These are phyloP conservation scores for Steinernema khuongi DNA, from an alignment of 1,140 invertebrate genomes.

Conservation along the genomic window DNA sequence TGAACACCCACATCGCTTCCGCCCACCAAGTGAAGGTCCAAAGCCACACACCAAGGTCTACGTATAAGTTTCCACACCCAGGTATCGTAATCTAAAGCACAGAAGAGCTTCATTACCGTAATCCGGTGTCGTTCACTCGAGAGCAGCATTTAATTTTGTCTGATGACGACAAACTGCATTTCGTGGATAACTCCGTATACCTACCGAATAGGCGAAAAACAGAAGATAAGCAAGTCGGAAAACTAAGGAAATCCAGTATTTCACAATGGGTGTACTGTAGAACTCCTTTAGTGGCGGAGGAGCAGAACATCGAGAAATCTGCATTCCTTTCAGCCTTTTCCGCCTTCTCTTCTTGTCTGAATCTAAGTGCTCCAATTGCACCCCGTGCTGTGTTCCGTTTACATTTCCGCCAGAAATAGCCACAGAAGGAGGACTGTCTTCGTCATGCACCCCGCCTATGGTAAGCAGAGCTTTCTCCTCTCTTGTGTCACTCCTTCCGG, in stretches of 20 bases:
- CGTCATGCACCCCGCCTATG: background rate
- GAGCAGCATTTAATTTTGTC: too few relatives aligned
- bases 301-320: conserved; percentile 8
- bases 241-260: conserved; percentile 53
- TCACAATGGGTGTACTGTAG: conserved; percentile 53
- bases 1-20: conserved; percentile 44
- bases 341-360: background rate
- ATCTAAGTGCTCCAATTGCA: background rate
- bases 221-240: conserved; percentile 49
- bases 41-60: conserved; percentile 46
- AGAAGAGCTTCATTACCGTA: too few relatives aligned
- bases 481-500: background rate
- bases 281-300: conserved; percentile 35
- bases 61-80: conserved; percentile 40
- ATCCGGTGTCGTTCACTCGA: too few relatives aligned
- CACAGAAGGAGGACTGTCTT: background rate
- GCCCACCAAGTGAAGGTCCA: conserved; percentile 52
- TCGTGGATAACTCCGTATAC: too few relatives aligned
- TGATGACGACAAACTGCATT: too few relatives aligned
- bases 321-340: background rate
- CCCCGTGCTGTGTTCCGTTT: background rate
- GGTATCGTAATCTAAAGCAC: conserved; percentile 47
- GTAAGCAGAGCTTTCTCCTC: background rate
- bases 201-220: conserved; percentile 47
- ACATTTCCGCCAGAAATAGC: background rate